Percentiles rank a stretch among this genome's conserved stretches.
Evolutionary conservation across 2,113 vertebrate genomes (phyloP).

Genomic region (Scopus umbretta): DNA sequence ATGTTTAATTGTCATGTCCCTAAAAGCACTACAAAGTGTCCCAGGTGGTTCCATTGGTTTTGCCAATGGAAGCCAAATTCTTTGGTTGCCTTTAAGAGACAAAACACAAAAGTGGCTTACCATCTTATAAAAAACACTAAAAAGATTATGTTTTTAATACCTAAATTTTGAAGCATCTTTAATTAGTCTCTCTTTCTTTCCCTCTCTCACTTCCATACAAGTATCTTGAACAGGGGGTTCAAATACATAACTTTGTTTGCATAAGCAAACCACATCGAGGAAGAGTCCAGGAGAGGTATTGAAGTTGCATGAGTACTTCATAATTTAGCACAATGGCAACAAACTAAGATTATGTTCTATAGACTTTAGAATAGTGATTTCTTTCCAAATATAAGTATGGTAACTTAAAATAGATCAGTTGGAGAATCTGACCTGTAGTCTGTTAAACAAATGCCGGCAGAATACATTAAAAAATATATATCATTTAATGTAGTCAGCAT

Average conservation of each 20-base stretch:
- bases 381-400: background rate
- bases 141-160: background rate
- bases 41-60: background rate
- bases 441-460: background rate
- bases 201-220: background rate
- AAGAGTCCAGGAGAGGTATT: background rate
- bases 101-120: background rate
- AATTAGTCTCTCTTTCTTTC: background rate
- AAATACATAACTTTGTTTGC: background rate
- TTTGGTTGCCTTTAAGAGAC: background rate
- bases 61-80: background rate
- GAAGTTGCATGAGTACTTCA: background rate
- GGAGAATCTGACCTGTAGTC: background rate
- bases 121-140: background rate
- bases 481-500: background rate
- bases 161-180: background rate
- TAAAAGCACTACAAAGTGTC: background rate
- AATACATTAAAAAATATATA: background rate
- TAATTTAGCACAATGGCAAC: background rate
- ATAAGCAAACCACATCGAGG: background rate
- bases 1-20: background rate
- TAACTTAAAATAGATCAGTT: background rate
- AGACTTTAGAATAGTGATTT: background rate
- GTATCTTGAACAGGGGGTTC: background rate
- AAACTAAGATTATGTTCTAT: background rate